Evolutionary conservation across 2,797 vertebrate genomes (phyloP).

Genomic region (Otolemur crassicaudatus): DNA sequence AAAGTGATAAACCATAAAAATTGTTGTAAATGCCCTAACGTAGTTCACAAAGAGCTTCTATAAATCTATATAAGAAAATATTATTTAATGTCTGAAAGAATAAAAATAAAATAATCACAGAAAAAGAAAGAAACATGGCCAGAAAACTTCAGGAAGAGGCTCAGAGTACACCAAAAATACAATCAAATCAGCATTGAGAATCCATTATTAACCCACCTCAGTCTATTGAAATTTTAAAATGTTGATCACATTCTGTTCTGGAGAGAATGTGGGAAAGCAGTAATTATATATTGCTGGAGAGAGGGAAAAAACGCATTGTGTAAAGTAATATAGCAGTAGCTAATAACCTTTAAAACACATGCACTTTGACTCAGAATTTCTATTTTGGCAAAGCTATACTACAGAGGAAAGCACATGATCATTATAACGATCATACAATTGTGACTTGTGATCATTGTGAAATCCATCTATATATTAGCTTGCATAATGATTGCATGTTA

Average conservation of each 20-base stretch:
- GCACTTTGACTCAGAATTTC: slow-evolving; percentile 56
- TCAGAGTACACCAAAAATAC: slow-evolving; percentile 30
- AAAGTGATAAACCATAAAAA: not conserved
- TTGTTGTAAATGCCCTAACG: not conserved
- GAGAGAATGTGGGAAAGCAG: not conserved
- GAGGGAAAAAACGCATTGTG: not conserved
- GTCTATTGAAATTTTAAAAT: slow-evolving; percentile 50
- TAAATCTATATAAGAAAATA: slow-evolving; percentile 11
- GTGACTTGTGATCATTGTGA: not conserved
- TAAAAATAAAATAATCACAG: not conserved
- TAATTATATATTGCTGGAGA: slow-evolving; percentile 44
- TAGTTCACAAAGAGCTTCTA: not conserved
- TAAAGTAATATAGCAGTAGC: slow-evolving; percentile 1
- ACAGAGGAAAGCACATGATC: not conserved
- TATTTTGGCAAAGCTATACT: slow-evolving; percentile 45
- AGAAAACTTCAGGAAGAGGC: not conserved
- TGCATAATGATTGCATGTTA: not conserved
- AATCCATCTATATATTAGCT: not conserved
- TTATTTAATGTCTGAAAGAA: slow-evolving; percentile 2
- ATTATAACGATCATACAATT: slow-evolving; percentile 9
- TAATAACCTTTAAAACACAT: slow-evolving; percentile 56
- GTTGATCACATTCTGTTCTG: slow-evolving; percentile 51
- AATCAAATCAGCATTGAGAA: not conserved
- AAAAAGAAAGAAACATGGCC: not conserved
- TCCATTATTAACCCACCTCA: slow-evolving; percentile 32